Evolutionary conservation across 1,140 invertebrate genomes (phyloP).

Genomic region (Platyscapa corneri): DNA sequence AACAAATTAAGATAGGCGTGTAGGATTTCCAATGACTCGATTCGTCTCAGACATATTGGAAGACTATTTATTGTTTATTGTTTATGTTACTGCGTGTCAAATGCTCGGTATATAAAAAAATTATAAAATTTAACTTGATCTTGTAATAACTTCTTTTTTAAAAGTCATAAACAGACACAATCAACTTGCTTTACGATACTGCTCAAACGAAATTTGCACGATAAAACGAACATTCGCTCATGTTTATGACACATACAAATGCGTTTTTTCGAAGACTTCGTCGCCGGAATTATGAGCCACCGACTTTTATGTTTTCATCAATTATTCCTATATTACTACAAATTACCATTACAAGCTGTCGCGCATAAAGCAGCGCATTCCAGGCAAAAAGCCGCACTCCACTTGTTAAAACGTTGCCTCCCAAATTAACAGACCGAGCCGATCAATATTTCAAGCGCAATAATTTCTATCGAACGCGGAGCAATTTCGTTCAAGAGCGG

Average conservation of each 20-base stretch:
- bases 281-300: background rate
- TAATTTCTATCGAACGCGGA: background rate
- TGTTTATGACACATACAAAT: background rate
- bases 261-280: background rate
- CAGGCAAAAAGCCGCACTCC: too few species aligned
- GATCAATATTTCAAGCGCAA: background rate
- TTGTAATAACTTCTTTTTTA: background rate
- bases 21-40: too few species aligned
- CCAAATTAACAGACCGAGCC: background rate
- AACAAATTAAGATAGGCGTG: too few species aligned
- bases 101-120: background rate
- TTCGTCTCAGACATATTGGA: too few species aligned
- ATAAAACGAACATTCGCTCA: background rate
- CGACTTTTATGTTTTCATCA: background rate
- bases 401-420: background rate
- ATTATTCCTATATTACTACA: background rate
- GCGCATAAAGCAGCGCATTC: background rate
- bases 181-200: background rate
- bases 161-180: background rate
- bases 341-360: slow-evolving; percentile 16
- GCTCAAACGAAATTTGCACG: background rate
- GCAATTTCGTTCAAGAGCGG: background rate
- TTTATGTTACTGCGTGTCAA: too few species aligned
- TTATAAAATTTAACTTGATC: background rate
- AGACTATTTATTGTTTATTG: too few species aligned